Base-by-base conservation (phyloP, 2,797 vertebrate genomes). In the Spondyliosoma cantharus region DNA sequence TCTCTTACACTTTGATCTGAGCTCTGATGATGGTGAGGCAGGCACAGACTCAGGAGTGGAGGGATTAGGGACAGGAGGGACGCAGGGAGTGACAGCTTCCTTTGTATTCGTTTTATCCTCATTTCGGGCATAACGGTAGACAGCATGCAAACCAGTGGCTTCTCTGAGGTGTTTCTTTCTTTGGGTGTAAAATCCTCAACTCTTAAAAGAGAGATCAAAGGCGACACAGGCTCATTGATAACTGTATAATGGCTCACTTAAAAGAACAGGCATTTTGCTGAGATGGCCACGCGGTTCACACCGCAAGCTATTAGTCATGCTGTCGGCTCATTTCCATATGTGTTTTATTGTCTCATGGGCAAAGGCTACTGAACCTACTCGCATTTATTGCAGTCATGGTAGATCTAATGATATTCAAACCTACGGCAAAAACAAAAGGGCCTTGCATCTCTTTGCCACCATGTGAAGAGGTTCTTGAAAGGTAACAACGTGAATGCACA, bases 341-440 rank as follows among this genome's bases (percentile, higher is more conserved):
- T 88, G 87, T 92, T 91, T 93, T 93, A 89, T 89, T 88, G 86
- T 92, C 89, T 90, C 85, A 57, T 80, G 85, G 84, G 89, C 85
- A 87, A 90, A 84, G 87, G 86, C 86, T 81, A 80, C 68, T 69
- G 87, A 76, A 68, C 82, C 69, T 67, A 76, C 73, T 87, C 80
- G 15, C 80, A 84, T 87, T 87, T 86, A 84, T 81, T 78, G 85
- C 88, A 89, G 85, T 91, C 68, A 50, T 56, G 59, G 49, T 71
- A 86, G 52, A 85, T 76, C 75, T 91, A 92, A 94, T 93, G 83
- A 93, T 91, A 93, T 92, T 93, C 90, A 92, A 86, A 92, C 92
- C 93, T 91, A 88, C 83, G 81, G 90, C 86, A 78, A 90, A 90
- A 92, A 88, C 82, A 92, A 91, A 37, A 87, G 71, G 74, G 78